Evolutionary conservation across 1,140 invertebrate species (phyloP).

Genomic region (Adelges cooleyi): DNA sequence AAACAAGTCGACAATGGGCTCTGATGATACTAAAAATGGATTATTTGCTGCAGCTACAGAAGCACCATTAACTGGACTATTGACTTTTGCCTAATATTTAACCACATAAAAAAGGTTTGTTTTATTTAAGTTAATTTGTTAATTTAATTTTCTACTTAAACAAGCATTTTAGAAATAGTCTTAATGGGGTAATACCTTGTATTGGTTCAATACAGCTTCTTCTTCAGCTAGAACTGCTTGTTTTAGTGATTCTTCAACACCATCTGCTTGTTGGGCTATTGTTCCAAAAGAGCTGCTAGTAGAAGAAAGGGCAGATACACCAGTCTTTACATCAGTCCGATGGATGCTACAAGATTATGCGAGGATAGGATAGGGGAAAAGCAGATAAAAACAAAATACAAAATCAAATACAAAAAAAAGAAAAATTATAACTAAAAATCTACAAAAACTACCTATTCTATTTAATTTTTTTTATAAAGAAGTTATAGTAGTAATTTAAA

Average conservation of each 20-base stretch:
- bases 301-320: constrained; percentile 76
- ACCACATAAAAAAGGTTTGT: too few species aligned
- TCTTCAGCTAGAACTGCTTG: constrained; percentile 85
- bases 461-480: too few species aligned
- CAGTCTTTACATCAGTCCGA: constrained; percentile 77
- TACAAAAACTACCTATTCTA: too few species aligned
- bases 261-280: constrained; percentile 52
- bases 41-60: constrained; percentile 44
- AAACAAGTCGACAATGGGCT: constrained; percentile 69
- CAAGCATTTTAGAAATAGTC: background rate
- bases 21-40: constrained; percentile 61
- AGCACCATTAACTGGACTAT: constrained; percentile 52
- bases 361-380: constrained; percentile 30
- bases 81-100: constrained; percentile 63
- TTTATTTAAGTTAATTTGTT: background rate
- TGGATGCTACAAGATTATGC: constrained; percentile 46
- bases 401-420: constrained; percentile 19
- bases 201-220: constrained; percentile 86
- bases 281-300: constrained; percentile 76
- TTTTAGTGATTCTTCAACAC: constrained; percentile 72
- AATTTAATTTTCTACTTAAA: background rate
- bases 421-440: background rate
- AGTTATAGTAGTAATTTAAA: too few species aligned
- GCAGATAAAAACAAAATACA: constrained; percentile 31
- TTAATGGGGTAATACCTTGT: constrained; percentile 56